A percentile compares a stretch with the other conserved stretches of the same genome.
Conservation (phyloP, 1,140 invertebrate species). For the Lepidostoma basale region DNA sequence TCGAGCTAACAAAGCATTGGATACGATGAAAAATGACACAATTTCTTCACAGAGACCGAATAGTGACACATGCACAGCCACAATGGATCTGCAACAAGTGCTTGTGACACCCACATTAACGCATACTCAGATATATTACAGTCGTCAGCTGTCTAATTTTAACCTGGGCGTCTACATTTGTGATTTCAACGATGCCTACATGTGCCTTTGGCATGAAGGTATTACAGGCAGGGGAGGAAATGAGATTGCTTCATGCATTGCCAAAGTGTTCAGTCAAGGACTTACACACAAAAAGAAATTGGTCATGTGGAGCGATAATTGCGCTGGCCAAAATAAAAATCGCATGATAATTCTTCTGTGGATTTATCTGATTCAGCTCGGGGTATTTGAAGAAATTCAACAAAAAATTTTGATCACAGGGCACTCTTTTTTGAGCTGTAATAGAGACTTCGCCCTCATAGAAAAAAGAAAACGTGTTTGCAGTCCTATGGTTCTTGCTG, state of each 20-base stretch:
- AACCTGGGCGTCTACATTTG: constrained; percentile 9
- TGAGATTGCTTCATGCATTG: constrained; percentile 3
- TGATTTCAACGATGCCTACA: constrained; percentile 9
- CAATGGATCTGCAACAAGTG: constrained; percentile 1
- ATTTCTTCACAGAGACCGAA: background rate
- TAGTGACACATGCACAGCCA: background rate
- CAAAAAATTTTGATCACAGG: constrained; percentile 16
- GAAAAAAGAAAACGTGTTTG: constrained; percentile 9
- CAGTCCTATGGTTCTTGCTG: background rate
- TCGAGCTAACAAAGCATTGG: background rate
- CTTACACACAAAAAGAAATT: background rate
- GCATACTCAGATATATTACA: constrained; percentile 9
- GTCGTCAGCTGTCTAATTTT: constrained; percentile 15
- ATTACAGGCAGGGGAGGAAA: constrained; percentile 14
- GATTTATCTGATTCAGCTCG: background rate
- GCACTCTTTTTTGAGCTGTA: constrained; percentile 5
- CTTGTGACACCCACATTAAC: constrained; percentile 5
- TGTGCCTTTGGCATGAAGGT: constrained; percentile 7
- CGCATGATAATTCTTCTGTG: background rate
- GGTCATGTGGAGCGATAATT: background rate
- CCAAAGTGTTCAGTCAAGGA: background rate
- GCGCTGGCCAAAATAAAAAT: background rate
- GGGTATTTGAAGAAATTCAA: background rate
- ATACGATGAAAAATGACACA: background rate
- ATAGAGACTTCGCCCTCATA: constrained; percentile 7